A percentile compares a stretch with the other conserved stretches of the same genome.
phyloP scores from a whole-genome alignment of 1,140 invertebrate genomes.

The Philotrypesis tridentata region DNA sequence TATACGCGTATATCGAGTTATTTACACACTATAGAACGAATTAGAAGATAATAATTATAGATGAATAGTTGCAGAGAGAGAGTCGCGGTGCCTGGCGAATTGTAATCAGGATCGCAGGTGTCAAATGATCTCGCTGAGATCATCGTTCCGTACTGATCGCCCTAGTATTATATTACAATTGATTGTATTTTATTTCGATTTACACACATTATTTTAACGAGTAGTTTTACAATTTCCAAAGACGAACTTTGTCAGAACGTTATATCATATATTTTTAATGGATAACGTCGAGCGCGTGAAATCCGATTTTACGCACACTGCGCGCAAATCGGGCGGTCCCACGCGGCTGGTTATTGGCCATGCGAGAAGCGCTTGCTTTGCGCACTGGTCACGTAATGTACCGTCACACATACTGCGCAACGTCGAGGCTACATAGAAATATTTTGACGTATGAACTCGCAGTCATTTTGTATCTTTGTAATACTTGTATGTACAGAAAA shows the following conservation, averaged over 20 bases:
- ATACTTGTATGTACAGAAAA: conserved; percentile 56
- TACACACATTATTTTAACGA: conserved; percentile 9
- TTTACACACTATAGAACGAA: conserved; percentile 11
- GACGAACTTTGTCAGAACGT: not conserved
- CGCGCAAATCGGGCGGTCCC: no score
- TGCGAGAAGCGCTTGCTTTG: no score
- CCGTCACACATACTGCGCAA: no score
- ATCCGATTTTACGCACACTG: no score
- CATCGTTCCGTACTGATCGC: conserved; percentile 13
- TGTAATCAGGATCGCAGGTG: not conserved
- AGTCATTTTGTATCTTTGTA: conserved; percentile 58
- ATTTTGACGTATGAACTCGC: conserved; percentile 22
- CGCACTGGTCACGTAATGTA: no score
- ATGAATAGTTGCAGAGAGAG: not conserved
- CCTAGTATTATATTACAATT: conserved; percentile 21
- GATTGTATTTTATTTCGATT: not conserved
- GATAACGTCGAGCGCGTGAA: no score
- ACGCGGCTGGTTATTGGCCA: no score
- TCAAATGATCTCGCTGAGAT: not conserved
- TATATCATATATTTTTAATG: not conserved
- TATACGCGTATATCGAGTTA: conserved; percentile 13
- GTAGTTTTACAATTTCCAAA: conserved; percentile 5
- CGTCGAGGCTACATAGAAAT: conserved; percentile 22
- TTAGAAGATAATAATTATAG: not conserved
- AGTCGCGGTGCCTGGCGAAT: not conserved